Conservation (phyloP, 2,888 invertebrate species). For the Pomacea canaliculata region DNA sequence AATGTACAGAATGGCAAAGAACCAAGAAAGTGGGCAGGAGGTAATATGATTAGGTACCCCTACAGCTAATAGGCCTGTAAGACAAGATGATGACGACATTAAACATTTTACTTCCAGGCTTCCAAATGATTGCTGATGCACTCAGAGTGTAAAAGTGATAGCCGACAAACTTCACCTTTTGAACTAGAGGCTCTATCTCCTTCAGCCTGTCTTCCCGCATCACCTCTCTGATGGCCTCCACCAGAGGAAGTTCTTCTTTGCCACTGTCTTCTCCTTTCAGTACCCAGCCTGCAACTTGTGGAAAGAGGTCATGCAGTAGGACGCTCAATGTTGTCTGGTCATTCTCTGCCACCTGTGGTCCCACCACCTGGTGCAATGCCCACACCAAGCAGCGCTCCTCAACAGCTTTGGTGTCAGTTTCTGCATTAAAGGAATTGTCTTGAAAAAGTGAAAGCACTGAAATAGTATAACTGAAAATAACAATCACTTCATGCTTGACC, state of each 20-base stretch:
- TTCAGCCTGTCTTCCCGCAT: conserved; percentile 60
- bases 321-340: conserved; percentile 50
- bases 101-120: neutral
- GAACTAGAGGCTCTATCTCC: conserved; percentile 49
- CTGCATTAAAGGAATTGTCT: conserved; percentile 3
- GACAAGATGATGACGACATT: too few species aligned
- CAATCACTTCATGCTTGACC: neutral
- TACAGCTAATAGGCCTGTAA: too few species aligned
- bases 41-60: too few species aligned
- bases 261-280: conserved; percentile 37
- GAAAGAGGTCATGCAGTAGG: conserved; percentile 62
- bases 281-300: conserved; percentile 44
- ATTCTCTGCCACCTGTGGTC: conserved; percentile 47
- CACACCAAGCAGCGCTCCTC: conserved; percentile 62
- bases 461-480: too few species aligned
- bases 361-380: conserved; percentile 51
- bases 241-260: conserved; percentile 46
- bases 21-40: too few species aligned
- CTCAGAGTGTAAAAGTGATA: too few species aligned
- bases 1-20: too few species aligned
- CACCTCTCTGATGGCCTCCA: conserved; percentile 59
- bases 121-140: too few species aligned
- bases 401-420: conserved; percentile 34
- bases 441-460: too few species aligned
- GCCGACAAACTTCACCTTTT: conserved; percentile 48